Evolutionary conservation across 53 echinoderm and acorn worm genomes (phyloP), one percentile per base, ranked within the genome.

Genomic region (Paelopatides confundens): DNA sequence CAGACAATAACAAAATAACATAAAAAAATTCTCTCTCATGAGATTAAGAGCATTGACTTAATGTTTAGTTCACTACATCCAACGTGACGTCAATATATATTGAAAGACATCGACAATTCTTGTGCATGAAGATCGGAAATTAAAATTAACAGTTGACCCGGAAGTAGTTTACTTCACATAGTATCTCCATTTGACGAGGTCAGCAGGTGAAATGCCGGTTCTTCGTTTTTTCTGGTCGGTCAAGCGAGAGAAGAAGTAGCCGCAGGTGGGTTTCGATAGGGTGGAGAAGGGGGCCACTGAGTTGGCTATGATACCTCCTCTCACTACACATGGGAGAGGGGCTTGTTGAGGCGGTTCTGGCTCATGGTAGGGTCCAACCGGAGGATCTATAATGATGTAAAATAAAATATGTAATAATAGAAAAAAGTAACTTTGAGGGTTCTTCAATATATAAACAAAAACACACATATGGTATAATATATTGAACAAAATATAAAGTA

Each of bases 281-380:
- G 98, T 98, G 9, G 98, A 86, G 66, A 98, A 98, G 4, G 98
- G 98, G 28, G 98, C 98, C 35, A 98, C 90, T 3, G 98, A 98
- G 67, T 98, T 98, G n/a, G 94, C 81, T 47, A 88, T 88, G 71
- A 95, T 88, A 7, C 95, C 95, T 4, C 95, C 91, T 51, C 67
- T 86, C 63, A 63, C 64, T 30, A 82, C 35, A 37, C 58, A 63
- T 18, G 77, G 69, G 8, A 63, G 33, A 46, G 76, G 64, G 30
- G 33, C n/a, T 15, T 65, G 36, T 7, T 35, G 37, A 15, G 86
- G 38, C 31, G 79, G 79, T 0, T 11, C 17, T 12, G 92, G 90
- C 31, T 85, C 35, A n/a, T 53, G 43, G 35, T 84, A 88, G 31
- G 74, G 88, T 35, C 76, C 53, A 67, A 62, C 29, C 18, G 91